Evolutionary conservation across 92 coral and sea anemone genomes (phyloP), one percentile per base, ranked within the genome.

Genomic region (Porites divaricata): DNA sequence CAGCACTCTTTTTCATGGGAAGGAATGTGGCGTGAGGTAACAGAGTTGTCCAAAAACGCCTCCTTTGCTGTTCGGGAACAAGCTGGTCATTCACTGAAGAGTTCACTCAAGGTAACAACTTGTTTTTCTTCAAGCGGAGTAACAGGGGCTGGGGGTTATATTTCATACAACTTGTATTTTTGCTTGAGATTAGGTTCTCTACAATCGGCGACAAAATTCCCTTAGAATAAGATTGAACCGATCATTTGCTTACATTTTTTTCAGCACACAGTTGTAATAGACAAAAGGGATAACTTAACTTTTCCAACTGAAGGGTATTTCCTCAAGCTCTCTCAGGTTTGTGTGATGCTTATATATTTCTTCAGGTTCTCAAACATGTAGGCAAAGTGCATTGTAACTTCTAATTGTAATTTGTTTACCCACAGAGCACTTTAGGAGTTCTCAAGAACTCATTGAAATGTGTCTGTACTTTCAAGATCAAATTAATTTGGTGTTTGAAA

Each of bases 41-140:
- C 90, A 23, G 98, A 95, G 8, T 67, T 96, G 41, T 86, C 93
- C n/a, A 87, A 81, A 7, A 82, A 72, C 23, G 91, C 99, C 9
- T 96, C 99, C 24, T 96, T 96, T 77, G 85, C 87, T 69, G 90
- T 96, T 75, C 90, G 99, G 70, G 90, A 96, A 83, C 93, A 96
- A 81, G 99, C 99, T 4, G 99, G 99, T 2, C 95, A 92, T 78
- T 94, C 99, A 28, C 84, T 96, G 24, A 96, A 96, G 74, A 94
- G 98, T 63, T 88, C 99, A 20, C 35, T 96, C 12, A 85, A 84
- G 89, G 99, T 96, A 26, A 71, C 8, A 0, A 77, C 41, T 15
- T 12, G 7, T 1, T 9, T 61, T 7, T 16, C 2, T 3, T 15
- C 17, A n/a, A 66, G 70, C 25, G 0, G 17, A 21, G 21, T 66